These are phyloP conservation scores for Lacerta agilis DNA, from an alignment of 2,797 vertebrate genomes.

Conservation along the genomic window DNA sequence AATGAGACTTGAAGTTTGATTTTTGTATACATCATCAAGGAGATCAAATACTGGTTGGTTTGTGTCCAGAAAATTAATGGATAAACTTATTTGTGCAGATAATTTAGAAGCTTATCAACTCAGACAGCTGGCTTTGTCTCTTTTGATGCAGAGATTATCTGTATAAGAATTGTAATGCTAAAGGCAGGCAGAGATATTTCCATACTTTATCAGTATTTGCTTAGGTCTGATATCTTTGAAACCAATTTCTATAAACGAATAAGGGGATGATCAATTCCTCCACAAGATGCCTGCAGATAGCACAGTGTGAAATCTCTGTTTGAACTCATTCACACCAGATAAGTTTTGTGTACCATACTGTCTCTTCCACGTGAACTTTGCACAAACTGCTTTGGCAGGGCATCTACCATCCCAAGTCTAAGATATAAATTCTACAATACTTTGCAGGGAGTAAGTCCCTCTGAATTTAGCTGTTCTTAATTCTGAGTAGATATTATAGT, in stretches of 20 bases:
- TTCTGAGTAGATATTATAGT: background rate
- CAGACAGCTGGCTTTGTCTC: background rate
- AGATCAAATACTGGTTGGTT: background rate
- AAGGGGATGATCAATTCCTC: background rate
- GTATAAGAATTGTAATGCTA: background rate
- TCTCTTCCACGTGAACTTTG: too few relatives aligned
- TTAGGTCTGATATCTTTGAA: slow-evolving; percentile 22
- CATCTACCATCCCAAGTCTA: background rate
- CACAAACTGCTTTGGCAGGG: background rate
- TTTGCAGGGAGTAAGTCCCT: background rate
- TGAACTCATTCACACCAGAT: background rate
- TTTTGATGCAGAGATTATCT: background rate
- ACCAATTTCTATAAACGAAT: slow-evolving; percentile 21
- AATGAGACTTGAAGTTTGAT: background rate
- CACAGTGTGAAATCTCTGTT: background rate
- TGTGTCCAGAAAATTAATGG: background rate
- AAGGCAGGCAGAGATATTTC: slow-evolving; percentile 19
- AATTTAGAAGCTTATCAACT: background rate
- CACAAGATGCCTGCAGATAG: background rate
- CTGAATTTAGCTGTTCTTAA: background rate
- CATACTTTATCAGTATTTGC: background rate
- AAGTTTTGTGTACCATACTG: background rate
- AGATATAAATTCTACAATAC: background rate
- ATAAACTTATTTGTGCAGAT: slow-evolving; percentile 6
- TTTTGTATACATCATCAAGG: background rate